Evolutionary conservation across 2,113 vertebrate species (phyloP).

Genomic region (Epinephelus fuscoguttatus): DNA sequence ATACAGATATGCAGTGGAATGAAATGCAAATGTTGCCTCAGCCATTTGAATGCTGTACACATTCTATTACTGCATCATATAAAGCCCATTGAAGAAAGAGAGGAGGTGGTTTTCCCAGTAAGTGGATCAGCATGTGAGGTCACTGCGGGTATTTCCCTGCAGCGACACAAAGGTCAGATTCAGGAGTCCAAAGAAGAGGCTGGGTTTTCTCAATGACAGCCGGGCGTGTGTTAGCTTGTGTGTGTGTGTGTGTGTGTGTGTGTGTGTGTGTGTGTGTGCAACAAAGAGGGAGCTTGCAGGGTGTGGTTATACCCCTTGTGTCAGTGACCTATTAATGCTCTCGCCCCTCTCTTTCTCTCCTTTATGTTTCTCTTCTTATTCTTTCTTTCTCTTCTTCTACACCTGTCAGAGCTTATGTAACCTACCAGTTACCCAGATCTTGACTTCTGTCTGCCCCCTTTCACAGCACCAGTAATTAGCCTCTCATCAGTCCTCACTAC

Average conservation of each 20-base stretch:
- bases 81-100: constrained; percentile 38
- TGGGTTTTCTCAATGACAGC: constrained; percentile 13
- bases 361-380: background rate
- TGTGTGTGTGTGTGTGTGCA: background rate
- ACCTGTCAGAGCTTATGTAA: constrained; percentile 66
- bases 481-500: constrained; percentile 48
- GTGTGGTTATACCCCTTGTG: constrained; percentile 32
- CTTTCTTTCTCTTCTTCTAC: constrained; percentile 33
- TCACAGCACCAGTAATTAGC: constrained; percentile 49
- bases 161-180: constrained; percentile 64
- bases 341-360: background rate
- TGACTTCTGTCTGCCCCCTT: constrained; percentile 48
- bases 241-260: background rate
- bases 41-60: constrained; percentile 54
- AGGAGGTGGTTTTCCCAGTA: constrained; percentile 44
- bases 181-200: constrained; percentile 23
- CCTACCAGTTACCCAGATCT: constrained; percentile 39
- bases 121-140: constrained; percentile 44
- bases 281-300: constrained; percentile 10
- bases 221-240: background rate
- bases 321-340: constrained; percentile 24
- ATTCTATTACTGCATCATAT: constrained; percentile 35
- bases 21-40: constrained; percentile 56
- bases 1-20: constrained; percentile 39
- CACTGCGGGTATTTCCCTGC: constrained; percentile 53